Evolutionary conservation across 2,113 vertebrate species (phyloP).

Genomic region (Nesospiza acunhae): DNA sequence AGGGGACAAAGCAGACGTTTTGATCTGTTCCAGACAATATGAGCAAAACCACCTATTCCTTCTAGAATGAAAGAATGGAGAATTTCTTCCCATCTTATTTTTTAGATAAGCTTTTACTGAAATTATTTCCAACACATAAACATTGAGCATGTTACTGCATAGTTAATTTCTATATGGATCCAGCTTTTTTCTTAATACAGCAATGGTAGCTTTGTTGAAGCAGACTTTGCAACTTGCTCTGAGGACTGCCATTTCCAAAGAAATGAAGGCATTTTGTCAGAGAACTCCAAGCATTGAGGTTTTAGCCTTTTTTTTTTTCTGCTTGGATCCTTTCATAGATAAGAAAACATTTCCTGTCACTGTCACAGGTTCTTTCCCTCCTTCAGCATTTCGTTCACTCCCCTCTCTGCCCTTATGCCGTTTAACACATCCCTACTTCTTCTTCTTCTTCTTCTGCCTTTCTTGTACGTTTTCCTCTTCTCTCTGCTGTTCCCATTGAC

Average conservation of each 20-base stretch:
- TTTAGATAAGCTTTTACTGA: background rate
- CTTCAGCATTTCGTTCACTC: background rate
- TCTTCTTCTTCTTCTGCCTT: background rate
- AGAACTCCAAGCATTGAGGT: background rate
- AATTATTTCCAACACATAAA: background rate
- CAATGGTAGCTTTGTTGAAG: background rate
- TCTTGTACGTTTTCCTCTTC: rapidly evolving
- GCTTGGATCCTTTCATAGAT: background rate
- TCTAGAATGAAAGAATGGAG: background rate
- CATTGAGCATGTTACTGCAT: background rate
- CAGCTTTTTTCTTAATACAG: background rate
- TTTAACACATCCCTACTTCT: background rate
- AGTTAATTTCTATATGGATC: background rate
- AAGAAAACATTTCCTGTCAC: background rate
- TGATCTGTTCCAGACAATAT: background rate
- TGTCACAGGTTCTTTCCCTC: background rate
- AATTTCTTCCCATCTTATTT: background rate
- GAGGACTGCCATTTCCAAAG: background rate
- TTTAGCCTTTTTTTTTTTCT: background rate
- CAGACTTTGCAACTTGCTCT: background rate
- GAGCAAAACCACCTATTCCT: background rate
- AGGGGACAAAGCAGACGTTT: background rate
- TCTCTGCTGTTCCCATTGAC: rapidly evolving
- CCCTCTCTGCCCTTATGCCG: background rate
- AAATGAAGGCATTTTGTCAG: background rate